Base-by-base conservation (phyloP, 2,797 vertebrate genomes). In the Lateolabrax maculatus region DNA sequence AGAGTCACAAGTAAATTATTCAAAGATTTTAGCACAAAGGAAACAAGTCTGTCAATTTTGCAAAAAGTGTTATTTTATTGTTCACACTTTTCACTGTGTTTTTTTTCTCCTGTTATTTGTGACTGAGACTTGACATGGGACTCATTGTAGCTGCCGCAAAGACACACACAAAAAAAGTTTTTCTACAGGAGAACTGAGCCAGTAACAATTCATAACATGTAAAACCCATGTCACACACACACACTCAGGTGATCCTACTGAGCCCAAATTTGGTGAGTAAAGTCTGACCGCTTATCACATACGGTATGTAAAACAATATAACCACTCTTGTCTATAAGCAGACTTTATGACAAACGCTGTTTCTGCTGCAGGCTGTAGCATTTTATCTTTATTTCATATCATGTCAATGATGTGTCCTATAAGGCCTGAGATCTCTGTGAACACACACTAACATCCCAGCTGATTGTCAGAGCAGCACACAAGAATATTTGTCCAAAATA, bases 361-460 rank as follows among this genome's bases (percentile, higher is more conserved):
- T 57, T 51, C 25, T 15, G 34, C 4, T 65, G 48, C 62, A 51
- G 57, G 70, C 68, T 79, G 39, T 29, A 52, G 41, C 18, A 23
- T 66, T 81, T 69, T 46, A 67, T 41, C 48, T 72, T 70, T 41
- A 67, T 79, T 53, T 70, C 5, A 57, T 29, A 60, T 5, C 39
- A 29, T 19, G 18, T 69, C 64, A 66, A 19, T 56, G 48, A 34
- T 62, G 48, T 36, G 49, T n/a, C 31, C 43, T 6, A 43, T 25
- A 48, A 79, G 29, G 37, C 34, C 36, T 12, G n/a, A 53, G 48
- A 70, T 48, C 25, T 57, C 51, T 25, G 3, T 34, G 29, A 78
- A 79, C 49, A 70, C 55, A 64, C 60, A 74, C 36, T 11, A 67
- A 52, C 15, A 70, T 44, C 56, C 44, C 21, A 53, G 46, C 27